Percentiles rank a stretch among this genome's conserved stretches.
phyloP scores from a whole-genome alignment of 2,888 invertebrate genomes.

The Drosophila percnosoma region DNA sequence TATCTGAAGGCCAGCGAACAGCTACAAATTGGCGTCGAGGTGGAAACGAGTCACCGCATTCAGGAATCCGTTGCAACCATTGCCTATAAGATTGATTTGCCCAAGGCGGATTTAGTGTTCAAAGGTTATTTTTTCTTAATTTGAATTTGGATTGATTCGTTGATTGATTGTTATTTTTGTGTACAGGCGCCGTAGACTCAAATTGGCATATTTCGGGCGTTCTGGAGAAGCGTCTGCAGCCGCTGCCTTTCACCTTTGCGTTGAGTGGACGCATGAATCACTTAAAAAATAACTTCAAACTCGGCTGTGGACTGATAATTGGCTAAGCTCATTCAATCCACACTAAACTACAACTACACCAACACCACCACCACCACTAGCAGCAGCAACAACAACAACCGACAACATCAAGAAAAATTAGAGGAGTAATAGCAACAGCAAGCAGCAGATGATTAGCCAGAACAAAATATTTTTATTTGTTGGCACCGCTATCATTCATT shows the following conservation, averaged over 20 bases:
- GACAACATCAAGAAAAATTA: conserved; percentile 1
- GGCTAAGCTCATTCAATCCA: conserved; percentile 87
- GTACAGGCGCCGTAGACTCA: conserved; percentile 93
- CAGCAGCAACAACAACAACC: conserved; percentile 14
- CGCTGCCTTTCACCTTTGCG: conserved; percentile 96
- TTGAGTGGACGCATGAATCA: conserved; percentile 97
- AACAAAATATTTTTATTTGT: conserved; percentile 17
- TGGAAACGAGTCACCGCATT: conserved; percentile 95
- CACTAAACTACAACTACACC: not conserved
- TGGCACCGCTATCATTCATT: conserved; percentile 1
- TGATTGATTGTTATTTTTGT: not conserved
- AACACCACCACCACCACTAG: not conserved
- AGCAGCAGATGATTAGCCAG: not conserved
- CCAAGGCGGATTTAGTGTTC: conserved; percentile 96
- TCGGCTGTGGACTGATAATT: conserved; percentile 97
- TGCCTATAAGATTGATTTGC: conserved; percentile 97
- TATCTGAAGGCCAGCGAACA: conserved; percentile 97
- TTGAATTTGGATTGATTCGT: not conserved
- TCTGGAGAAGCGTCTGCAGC: conserved; percentile 96
- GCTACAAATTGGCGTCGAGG: conserved; percentile 95
- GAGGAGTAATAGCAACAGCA: not conserved
- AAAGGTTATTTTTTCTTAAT: conserved; percentile 88
- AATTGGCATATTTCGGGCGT: conserved; percentile 97
- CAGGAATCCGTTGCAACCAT: conserved; percentile 96
- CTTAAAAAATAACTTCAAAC: conserved; percentile 94